Conservation (phyloP, 2,888 invertebrate genomes). For the Cerastis leucographa region DNA sequence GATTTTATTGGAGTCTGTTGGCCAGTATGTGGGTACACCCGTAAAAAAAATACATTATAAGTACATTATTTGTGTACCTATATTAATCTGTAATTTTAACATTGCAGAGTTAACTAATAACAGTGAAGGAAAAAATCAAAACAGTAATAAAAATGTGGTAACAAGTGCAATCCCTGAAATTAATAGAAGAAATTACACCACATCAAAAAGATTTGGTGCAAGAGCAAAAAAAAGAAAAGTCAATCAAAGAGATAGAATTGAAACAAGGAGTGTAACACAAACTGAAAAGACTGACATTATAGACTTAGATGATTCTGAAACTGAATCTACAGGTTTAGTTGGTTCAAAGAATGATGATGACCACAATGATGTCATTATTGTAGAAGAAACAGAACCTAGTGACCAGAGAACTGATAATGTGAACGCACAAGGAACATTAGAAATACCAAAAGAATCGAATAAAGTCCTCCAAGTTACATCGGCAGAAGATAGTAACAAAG, state of each 20-base stretch:
- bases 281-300: constrained; percentile 63
- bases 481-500: background rate
- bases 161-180: background rate
- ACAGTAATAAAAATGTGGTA: background rate
- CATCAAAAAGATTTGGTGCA: background rate
- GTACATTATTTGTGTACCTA: background rate
- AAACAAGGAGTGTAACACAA: background rate
- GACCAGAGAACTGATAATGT: constrained; percentile 1
- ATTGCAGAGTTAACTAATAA: constrained; percentile 36
- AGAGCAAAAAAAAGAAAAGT: background rate
- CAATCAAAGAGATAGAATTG: background rate
- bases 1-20: too few relatives aligned
- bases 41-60: too few relatives aligned
- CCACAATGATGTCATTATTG: constrained; percentile 26
- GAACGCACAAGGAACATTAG: constrained; percentile 6
- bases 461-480: background rate
- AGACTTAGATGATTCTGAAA: constrained; percentile 64
- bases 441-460: constrained; percentile 6
- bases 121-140: constrained; percentile 18
- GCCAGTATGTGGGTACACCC: too few relatives aligned
- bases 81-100: background rate
- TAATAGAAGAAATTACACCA: background rate
- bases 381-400: constrained; percentile 30
- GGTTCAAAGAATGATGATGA: constrained; percentile 41
- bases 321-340: constrained; percentile 59